A percentile compares a stretch with the other conserved stretches of the same genome.
These are phyloP conservation scores for Suillia variegata DNA, from an alignment of 2,888 invertebrate genomes.

Conservation along the genomic window DNA sequence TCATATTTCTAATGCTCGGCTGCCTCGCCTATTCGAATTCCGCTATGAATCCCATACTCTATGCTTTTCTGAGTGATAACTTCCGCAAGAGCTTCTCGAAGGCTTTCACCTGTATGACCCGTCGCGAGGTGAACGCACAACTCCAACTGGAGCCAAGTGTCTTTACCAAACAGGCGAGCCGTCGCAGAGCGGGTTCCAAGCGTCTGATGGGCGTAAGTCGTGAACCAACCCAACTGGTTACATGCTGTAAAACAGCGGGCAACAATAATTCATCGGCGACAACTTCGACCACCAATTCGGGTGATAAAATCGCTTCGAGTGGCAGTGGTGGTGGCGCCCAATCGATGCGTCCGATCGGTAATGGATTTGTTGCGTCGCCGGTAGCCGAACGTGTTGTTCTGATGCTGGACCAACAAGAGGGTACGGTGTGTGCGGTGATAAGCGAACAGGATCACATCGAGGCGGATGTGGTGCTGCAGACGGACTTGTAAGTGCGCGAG, in stretches of 20 bases:
- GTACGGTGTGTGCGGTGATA: conserved; percentile 20
- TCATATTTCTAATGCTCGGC: conserved; percentile 81
- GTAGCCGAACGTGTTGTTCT: conserved; percentile 37
- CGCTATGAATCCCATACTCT: conserved; percentile 89
- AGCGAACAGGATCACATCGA: conserved; percentile 26
- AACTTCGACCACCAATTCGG: conserved; percentile 44
- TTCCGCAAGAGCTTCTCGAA: conserved; percentile 94
- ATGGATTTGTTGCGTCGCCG: conserved; percentile 5
- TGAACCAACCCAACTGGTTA: conserved; percentile 12
- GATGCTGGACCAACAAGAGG: conserved; percentile 38
- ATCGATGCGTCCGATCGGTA: too few relatives aligned
- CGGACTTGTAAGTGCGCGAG: conserved; percentile 40
- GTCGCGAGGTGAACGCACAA: conserved; percentile 84
- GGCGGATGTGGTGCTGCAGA: conserved; percentile 34
- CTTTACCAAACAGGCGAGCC: conserved; percentile 64
- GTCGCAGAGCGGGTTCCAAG: conserved; percentile 44
- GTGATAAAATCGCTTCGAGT: conserved; percentile 34
- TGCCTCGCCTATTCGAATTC: conserved; percentile 82
- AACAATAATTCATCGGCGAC: conserved; percentile 48
- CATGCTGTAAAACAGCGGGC: conserved; percentile 25
- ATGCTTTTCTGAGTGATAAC: conserved; percentile 91
- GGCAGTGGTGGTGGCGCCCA: not conserved
- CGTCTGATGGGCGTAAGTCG: conserved; percentile 35
- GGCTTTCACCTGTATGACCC: conserved; percentile 87
- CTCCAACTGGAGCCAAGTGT: conserved; percentile 87